phyloP scores from a whole-genome alignment of 2,113 vertebrate species.

The Saimiri boliviensis region DNA sequence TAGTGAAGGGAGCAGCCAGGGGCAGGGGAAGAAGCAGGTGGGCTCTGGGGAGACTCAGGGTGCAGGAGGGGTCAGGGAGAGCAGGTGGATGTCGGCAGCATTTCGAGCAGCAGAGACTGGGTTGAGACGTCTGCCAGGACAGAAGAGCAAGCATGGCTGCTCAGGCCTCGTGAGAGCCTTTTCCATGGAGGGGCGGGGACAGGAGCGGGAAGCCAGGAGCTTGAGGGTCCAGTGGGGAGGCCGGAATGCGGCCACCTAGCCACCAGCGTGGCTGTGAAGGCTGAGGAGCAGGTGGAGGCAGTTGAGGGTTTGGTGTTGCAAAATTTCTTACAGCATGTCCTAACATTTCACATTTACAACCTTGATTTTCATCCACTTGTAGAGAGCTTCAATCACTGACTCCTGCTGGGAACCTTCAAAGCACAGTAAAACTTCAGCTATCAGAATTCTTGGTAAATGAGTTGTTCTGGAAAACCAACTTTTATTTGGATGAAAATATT shows the following conservation, averaged over 20 bases:
- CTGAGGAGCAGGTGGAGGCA: neutral
- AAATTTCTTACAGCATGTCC: neutral
- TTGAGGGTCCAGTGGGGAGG: neutral
- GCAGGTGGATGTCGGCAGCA: neutral
- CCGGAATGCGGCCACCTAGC: no score
- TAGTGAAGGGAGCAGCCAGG: neutral
- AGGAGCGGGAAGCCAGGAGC: neutral
- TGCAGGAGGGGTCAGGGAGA: neutral
- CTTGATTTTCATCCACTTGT: neutral
- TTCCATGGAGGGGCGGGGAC: neutral
- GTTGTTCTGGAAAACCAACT: neutral
- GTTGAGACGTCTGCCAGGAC: neutral
- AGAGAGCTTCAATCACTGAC: neutral
- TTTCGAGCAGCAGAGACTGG: neutral
- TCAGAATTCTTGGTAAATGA: neutral
- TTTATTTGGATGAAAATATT: conserved; percentile 24
- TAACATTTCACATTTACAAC: neutral
- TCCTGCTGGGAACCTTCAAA: neutral
- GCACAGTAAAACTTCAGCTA: neutral
- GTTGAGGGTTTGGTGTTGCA: neutral
- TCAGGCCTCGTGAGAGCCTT: neutral
- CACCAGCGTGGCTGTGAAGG: neutral
- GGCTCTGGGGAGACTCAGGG: neutral
- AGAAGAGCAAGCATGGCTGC: neutral
- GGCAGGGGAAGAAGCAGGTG: neutral